These are phyloP conservation scores for Calameuta filiformis DNA, from an alignment of 2,888 invertebrate species.

Conservation along the genomic window DNA sequence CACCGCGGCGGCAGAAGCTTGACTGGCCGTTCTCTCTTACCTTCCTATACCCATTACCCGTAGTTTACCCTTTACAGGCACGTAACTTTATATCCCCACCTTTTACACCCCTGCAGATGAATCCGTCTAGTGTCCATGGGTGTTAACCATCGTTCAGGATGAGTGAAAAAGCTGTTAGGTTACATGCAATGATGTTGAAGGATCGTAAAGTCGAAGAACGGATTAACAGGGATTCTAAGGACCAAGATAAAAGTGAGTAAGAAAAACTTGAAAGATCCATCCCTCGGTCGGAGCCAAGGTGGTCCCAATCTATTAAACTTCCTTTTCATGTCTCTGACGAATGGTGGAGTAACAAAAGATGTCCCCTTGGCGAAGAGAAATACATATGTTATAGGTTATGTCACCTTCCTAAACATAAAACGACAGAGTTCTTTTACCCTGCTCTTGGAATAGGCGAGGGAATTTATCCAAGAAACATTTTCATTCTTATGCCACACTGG, in stretches of 20 bases:
- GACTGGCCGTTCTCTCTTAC: slow-evolving; percentile 1
- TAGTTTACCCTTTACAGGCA: neutral
- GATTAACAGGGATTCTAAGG: neutral
- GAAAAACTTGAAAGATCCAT: neutral
- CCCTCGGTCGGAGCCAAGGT: neutral
- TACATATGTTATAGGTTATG: neutral
- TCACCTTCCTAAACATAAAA: neutral
- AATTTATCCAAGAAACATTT: neutral
- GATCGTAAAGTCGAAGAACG: neutral
- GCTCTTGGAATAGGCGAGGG: neutral
- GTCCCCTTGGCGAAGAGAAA: neutral
- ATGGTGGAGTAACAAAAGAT: neutral
- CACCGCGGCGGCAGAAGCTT: neutral
- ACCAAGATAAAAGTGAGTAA: neutral
- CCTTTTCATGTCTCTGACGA: neutral
- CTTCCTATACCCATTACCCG: neutral
- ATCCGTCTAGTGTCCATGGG: neutral
- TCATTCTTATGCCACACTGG: neutral
- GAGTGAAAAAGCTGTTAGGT: neutral
- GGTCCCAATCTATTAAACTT: neutral
- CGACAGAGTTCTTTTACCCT: neutral
- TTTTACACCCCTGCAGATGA: neutral
- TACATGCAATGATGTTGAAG: neutral
- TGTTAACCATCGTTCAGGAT: neutral
- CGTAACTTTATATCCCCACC: neutral